Evolutionary conservation across 1,140 invertebrate genomes (phyloP), one percentile per base, ranked within the genome.

Genomic region (Octopus sinensis): DNA sequence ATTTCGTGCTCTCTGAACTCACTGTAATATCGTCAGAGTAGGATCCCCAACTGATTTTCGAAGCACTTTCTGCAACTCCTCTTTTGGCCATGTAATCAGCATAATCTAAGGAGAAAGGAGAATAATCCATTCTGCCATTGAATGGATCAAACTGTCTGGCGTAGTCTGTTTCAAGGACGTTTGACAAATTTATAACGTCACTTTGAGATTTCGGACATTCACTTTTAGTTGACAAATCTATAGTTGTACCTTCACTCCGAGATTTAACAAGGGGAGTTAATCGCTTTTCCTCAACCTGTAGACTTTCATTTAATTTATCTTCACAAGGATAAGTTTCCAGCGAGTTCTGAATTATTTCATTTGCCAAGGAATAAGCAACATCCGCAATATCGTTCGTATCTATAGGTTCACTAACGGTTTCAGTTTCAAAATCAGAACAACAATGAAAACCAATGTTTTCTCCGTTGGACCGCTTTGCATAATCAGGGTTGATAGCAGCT

Each of bases 281-380:
- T 53, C 52, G n/a, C 4, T 78, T 75, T 52, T 54, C 76, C 56
- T 52, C 68, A 12, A 12, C n/a, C 2, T 78, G 51, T 10, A 54
- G 52, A 53, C 30, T 23, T 73, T 78, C 77, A 6, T 17, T 17
- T 54, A 71, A 80, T 30, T 53, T 77, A 51, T 77, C 43, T 53
- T 43, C 43, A 77, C 52, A 77, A 7, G 84, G 82, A 78, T 84
- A 86, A 17, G 82, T 82, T 1, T 88, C 86, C 62, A 88, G 76
- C 6, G 84, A 85, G 17, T 84, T 82, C 54, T 87, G 83, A 23
- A 88, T 87, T 17, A 88, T 81, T 12, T 88, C 85, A 56, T 83
- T 83, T 51, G 87, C 84, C 4, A 86, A 56, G 10, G 84, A 83
- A 82, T 79, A 85, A 6, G 85, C 86, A n/a, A 85, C 81, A 54